Percentiles rank a stretch among this genome's conserved stretches.
These are phyloP conservation scores for Emydocephalus ijimae DNA, from an alignment of 2,113 vertebrate species.

Conservation along the genomic window DNA sequence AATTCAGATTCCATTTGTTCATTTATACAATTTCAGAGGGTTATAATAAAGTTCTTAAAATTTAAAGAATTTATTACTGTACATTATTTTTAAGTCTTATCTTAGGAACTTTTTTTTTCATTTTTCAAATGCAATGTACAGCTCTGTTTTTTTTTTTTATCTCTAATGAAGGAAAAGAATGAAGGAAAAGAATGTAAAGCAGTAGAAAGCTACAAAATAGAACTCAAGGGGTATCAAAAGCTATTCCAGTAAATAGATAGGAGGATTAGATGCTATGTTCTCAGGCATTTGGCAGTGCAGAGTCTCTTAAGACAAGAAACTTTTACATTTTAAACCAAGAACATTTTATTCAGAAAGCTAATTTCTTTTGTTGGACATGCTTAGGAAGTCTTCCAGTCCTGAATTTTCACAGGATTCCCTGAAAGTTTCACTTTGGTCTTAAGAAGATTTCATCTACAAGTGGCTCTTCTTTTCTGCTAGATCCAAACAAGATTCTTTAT, in stretches of 20 bases:
- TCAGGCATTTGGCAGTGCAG: constrained; percentile 15
- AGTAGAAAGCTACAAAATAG: background rate
- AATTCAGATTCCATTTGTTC: background rate
- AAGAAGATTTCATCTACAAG: constrained; percentile 69
- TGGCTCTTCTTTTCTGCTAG: constrained; percentile 61
- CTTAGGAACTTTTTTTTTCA: background rate
- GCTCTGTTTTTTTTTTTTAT: rapidly evolving
- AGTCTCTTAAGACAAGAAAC: constrained; percentile 46
- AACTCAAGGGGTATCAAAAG: background rate
- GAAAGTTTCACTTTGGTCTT: constrained; percentile 58
- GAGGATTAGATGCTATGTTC: constrained; percentile 6
- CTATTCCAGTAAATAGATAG: background rate
- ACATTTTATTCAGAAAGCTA: constrained; percentile 30
- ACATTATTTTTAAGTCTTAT: background rate
- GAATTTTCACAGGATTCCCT: constrained; percentile 58
- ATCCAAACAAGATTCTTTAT: constrained; percentile 58
- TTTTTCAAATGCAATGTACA: background rate
- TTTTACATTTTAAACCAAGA: constrained; percentile 42
- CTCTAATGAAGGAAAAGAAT: background rate
- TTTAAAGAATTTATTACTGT: background rate
- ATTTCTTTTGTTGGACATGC: constrained; percentile 57
- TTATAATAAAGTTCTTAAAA: background rate
- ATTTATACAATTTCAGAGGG: background rate
- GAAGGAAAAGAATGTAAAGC: constrained; percentile 14
- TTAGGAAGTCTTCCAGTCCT: constrained; percentile 18